A percentile compares a stretch with the other conserved stretches of the same genome.
Evolutionary conservation across 1,140 invertebrate genomes (phyloP).

Genomic region (Lepidotrigona ventralis): DNA sequence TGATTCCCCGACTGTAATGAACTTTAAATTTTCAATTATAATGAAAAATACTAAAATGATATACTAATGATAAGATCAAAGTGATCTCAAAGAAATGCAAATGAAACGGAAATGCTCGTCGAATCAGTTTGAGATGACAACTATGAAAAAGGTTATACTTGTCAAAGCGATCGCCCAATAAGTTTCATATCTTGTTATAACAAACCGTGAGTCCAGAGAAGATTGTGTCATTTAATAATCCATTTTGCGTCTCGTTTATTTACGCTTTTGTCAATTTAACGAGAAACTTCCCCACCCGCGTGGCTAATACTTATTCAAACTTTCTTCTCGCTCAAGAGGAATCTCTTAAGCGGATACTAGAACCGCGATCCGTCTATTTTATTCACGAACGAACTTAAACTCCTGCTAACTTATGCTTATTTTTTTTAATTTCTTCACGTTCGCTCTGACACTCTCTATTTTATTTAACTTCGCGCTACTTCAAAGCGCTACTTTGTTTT

Average conservation of each 20-base stretch:
- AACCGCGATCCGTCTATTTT: not conserved
- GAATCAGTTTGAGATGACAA: no score
- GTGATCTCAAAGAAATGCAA: no score
- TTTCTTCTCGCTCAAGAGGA: slow-evolving; percentile 1
- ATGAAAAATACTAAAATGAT: no score
- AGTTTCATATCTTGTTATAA: not conserved
- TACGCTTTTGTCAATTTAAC: slow-evolving; percentile 31
- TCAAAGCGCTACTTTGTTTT: not conserved
- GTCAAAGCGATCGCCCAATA: not conserved
- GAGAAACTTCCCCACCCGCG: slow-evolving; percentile 35
- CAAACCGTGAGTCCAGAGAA: not conserved
- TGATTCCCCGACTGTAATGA: no score
- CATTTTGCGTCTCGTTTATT: slow-evolving; percentile 12
- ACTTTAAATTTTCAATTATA: no score
- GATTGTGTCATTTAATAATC: slow-evolving; percentile 18
- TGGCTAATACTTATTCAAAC: slow-evolving; percentile 19
- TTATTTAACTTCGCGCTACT: not conserved
- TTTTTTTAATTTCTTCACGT: not conserved
- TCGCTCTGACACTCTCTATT: not conserved
- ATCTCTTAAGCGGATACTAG: not conserved
- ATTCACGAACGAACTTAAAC: not conserved
- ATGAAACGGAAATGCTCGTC: no score
- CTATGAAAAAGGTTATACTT: no score
- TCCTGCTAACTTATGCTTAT: not conserved
- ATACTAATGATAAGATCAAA: no score